A percentile compares a stretch with the other conserved stretches of the same genome.
Conservation (phyloP, 1,140 invertebrate species). For the Diuraphis noxia region DNA sequence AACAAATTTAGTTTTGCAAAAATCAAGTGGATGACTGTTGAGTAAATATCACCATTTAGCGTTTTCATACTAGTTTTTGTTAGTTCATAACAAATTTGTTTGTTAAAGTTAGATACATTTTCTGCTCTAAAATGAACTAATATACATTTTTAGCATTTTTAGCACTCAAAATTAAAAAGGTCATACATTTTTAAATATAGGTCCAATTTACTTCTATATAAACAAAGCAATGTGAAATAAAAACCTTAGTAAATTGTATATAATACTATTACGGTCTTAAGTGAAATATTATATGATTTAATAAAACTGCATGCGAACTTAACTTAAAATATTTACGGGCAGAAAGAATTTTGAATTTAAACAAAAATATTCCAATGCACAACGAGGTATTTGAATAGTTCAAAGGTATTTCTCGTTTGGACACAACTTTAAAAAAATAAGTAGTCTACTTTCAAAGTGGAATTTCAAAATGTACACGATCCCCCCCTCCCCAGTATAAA, state of each 20-base stretch:
- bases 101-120: too few relatives aligned
- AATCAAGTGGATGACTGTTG: too few relatives aligned
- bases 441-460: not conserved
- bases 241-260: not conserved
- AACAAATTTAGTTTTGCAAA: too few relatives aligned
- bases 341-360: not conserved
- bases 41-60: too few relatives aligned
- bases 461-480: not conserved
- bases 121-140: not conserved
- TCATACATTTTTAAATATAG: not conserved
- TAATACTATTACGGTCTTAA: not conserved
- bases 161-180: not conserved
- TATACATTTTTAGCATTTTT: not conserved
- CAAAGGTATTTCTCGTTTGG: not conserved
- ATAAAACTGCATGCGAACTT: not conserved
- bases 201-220: too few relatives aligned
- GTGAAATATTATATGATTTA: not conserved
- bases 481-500: not conserved
- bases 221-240: not conserved
- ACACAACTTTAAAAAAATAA: not conserved
- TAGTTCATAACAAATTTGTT: too few relatives aligned
- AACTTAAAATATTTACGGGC: not conserved
- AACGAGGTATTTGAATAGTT: not conserved
- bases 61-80: too few relatives aligned
- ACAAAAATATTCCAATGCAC: not conserved